These are phyloP conservation scores for Euthynnus affinis DNA, from an alignment of 2,797 vertebrate genomes.

Conservation along the genomic window DNA sequence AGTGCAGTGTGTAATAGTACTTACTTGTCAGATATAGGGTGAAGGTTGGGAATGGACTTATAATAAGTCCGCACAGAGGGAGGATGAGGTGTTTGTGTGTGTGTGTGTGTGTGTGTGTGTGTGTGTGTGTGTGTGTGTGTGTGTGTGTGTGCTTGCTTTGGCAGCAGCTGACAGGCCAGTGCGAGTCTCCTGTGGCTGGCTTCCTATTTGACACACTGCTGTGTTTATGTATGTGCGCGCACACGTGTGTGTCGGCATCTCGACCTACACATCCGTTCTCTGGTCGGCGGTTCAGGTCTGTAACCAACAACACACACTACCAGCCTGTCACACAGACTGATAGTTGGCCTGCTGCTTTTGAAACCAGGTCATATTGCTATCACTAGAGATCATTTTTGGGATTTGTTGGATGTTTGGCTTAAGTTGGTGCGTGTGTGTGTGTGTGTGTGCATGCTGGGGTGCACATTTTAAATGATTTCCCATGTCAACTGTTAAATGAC, in stretches of 20 bases:
- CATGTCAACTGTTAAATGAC: slow-evolving; percentile 44
- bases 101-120: slow-evolving; percentile 33
- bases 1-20: slow-evolving; percentile 45
- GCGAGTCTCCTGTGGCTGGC: slow-evolving; percentile 26
- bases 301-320: not conserved
- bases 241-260: not conserved
- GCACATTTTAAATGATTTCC: slow-evolving; percentile 17
- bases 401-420: not conserved
- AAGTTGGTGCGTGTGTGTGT: not conserved
- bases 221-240: slow-evolving; percentile 2
- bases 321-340: not conserved
- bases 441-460: too few relatives aligned
- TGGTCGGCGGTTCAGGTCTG: slow-evolving; percentile 10
- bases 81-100: slow-evolving; percentile 6
- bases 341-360: not conserved
- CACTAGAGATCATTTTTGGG: not conserved
- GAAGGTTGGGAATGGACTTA: slow-evolving; percentile 51
- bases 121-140: slow-evolving; percentile 23
- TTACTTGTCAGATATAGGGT: slow-evolving; percentile 48
- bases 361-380: not conserved
- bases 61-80: slow-evolving; percentile 40
- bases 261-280: slow-evolving; percentile 4
- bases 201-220: slow-evolving; percentile 18
- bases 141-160: slow-evolving; percentile 13
- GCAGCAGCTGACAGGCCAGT: slow-evolving; percentile 48